phyloP scores from a whole-genome alignment of 2,797 vertebrate genomes.

The Gephyroberyx darwinii region DNA sequence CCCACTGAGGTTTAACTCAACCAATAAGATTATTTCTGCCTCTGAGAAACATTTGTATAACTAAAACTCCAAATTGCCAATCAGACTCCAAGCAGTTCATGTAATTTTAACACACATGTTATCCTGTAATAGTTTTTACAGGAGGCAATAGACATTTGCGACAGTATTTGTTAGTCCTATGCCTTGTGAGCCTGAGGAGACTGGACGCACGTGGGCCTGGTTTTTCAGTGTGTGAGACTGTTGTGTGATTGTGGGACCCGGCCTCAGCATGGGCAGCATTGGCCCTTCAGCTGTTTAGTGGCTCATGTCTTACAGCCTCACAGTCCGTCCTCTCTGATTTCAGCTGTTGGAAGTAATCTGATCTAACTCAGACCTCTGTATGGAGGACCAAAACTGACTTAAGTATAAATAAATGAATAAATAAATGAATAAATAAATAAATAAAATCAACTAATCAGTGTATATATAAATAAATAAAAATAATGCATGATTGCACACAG shows the following conservation, averaged over 20 bases:
- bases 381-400: too few species aligned
- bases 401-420: too few species aligned
- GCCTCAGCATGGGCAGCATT: constrained; percentile 60
- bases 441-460: too few species aligned
- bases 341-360: constrained; percentile 83
- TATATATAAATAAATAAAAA: too few species aligned
- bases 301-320: constrained; percentile 69
- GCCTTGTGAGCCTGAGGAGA: background rate
- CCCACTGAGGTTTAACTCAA: too few species aligned
- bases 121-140: background rate
- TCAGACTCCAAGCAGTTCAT: background rate
- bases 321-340: constrained; percentile 76
- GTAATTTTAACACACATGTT: background rate
- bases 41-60: too few species aligned
- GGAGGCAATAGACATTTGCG: too few species aligned
- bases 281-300: constrained; percentile 82
- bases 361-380: constrained; percentile 65
- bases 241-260: constrained; percentile 60
- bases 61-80: background rate
- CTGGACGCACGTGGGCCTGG: constrained; percentile 29
- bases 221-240: constrained; percentile 52
- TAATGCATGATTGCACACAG: too few species aligned
- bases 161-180: constrained; percentile 11
- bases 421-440: too few species aligned
- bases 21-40: too few species aligned